These are phyloP conservation scores for Aurelia sp. DNA, from an alignment of 30 jellyfish, hydroid and myxozoan species.

Conservation along the genomic window DNA sequence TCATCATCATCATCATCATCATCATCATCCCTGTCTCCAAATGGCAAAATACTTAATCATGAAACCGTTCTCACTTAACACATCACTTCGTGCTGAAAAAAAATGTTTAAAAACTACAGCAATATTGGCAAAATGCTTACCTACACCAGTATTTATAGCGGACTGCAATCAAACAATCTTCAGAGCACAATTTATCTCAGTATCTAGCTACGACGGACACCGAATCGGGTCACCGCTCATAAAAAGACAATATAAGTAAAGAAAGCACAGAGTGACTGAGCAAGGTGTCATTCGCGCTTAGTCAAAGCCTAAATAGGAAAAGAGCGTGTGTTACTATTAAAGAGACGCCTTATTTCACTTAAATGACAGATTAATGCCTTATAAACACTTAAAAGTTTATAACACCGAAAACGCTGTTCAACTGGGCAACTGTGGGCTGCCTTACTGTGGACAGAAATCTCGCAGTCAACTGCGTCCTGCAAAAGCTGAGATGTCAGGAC, in stretches of 20 bases:
- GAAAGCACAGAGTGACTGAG: conserved; percentile 11
- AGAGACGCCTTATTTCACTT: conserved; percentile 4
- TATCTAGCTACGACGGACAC: no score
- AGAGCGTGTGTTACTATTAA: background rate
- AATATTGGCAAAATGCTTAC: background rate
- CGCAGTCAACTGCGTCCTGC: conserved; percentile 21
- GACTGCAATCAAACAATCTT: background rate
- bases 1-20: no score
- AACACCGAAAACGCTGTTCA: conserved; percentile 28
- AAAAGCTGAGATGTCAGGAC: conserved; percentile 54
- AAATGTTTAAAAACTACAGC: background rate
- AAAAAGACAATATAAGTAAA: background rate
- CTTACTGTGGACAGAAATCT: conserved; percentile 25
- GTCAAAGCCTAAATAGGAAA: conserved; percentile 6
- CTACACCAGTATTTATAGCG: background rate
- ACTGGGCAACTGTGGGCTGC: conserved; percentile 1
- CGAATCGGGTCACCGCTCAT: background rate
- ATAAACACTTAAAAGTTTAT: conserved; percentile 8
- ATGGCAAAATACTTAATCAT: no score
- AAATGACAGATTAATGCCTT: background rate
- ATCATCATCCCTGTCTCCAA: no score
- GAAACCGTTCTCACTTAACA: no score
- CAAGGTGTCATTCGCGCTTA: conserved; percentile 14
- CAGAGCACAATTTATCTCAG: background rate
- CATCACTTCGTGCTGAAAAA: no score